Conservation (phyloP, 2,888 invertebrate species). For the Aphodius granarius region DNA sequence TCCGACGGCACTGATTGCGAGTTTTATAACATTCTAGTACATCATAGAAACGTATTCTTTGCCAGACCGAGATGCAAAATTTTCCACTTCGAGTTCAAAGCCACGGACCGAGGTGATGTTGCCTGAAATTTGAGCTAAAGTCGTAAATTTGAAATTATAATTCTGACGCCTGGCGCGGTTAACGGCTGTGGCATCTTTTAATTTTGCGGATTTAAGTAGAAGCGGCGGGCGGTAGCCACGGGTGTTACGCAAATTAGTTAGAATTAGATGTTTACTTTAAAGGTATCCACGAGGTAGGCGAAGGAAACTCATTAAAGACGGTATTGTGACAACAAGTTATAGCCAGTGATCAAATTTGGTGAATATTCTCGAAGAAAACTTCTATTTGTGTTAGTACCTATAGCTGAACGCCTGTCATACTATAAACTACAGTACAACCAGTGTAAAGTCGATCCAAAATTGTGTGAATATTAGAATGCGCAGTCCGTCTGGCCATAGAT, state of each 20-base stretch:
- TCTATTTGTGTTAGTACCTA: too few species aligned
- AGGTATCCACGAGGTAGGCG: not conserved
- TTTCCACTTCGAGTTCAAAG: not conserved
- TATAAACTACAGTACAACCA: too few species aligned
- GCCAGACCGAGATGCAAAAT: not conserved
- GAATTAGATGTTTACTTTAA: not conserved
- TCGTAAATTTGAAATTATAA: not conserved
- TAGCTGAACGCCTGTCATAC: too few species aligned
- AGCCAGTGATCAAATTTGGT: not conserved
- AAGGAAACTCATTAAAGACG: not conserved
- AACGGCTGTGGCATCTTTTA: not conserved
- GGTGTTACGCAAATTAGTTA: not conserved
- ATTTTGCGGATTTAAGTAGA: not conserved
- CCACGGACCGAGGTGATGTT: not conserved
- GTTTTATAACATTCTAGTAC: constrained; percentile 1
- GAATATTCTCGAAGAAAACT: too few species aligned
- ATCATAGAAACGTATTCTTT: not conserved
- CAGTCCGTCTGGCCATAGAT: too few species aligned
- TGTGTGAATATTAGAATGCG: too few species aligned
- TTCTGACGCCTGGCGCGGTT: not conserved
- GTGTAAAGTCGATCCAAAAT: too few species aligned
- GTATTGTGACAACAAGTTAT: not conserved
- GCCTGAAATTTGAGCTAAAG: not conserved
- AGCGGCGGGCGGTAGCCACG: not conserved
- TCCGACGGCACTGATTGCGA: constrained; percentile 4